phyloP scores from a whole-genome alignment of 2,113 vertebrate genomes.

The Myrmecophaga tridactyla region DNA sequence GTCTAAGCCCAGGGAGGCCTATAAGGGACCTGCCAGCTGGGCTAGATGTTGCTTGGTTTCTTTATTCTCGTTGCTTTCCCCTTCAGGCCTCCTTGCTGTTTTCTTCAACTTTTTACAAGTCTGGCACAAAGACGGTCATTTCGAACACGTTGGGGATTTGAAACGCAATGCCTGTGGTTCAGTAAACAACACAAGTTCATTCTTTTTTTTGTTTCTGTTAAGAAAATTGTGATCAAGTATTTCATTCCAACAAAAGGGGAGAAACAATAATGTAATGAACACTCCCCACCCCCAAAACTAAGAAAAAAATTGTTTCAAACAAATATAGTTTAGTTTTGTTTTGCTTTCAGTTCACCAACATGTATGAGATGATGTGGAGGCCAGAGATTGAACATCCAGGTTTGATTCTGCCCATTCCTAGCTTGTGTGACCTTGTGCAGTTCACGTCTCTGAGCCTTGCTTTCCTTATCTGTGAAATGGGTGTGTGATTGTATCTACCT shows the following conservation, averaged over 20 bases:
- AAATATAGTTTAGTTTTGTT: neutral
- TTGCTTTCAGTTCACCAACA: neutral
- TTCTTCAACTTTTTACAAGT: neutral
- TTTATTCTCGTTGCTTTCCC: neutral
- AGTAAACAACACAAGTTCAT: neutral
- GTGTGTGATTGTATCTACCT: neutral
- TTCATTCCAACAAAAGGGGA: neutral
- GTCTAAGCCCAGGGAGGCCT: neutral
- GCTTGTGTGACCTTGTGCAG: neutral
- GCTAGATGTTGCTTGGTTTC: fast-evolving
- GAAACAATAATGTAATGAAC: neutral
- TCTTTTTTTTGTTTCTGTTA: neutral
- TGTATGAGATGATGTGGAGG: neutral
- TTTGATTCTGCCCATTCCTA: neutral
- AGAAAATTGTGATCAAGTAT: neutral
- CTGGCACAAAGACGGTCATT: neutral
- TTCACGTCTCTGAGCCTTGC: neutral
- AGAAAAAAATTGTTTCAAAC: neutral
- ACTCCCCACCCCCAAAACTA: neutral
- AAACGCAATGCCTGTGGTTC: neutral
- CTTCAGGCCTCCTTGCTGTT: neutral
- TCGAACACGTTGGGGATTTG: neutral
- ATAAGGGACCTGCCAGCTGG: neutral
- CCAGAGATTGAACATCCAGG: neutral
- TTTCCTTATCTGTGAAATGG: neutral